phyloP scores from a whole-genome alignment of 2,113 vertebrate species.

The Fukomys damarensis region DNA sequence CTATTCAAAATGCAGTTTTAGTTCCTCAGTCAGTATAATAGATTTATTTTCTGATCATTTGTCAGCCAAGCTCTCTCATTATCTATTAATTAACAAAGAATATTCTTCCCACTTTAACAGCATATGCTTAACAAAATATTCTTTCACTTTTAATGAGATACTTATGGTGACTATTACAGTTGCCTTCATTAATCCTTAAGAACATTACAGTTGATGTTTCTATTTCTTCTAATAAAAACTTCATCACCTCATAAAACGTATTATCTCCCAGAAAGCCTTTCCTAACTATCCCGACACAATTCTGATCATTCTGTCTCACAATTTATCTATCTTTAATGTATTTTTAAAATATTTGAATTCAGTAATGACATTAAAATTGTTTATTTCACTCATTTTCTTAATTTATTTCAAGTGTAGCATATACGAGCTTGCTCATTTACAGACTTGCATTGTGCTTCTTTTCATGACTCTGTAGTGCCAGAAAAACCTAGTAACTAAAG shows the following conservation, averaged over 20 bases:
- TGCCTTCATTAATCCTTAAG: constrained; percentile 36
- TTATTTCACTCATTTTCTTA: constrained; percentile 52
- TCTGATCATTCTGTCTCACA: constrained; percentile 42
- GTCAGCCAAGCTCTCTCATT: constrained; percentile 40
- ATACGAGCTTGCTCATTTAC: not conserved
- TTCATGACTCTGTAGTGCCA: not conserved
- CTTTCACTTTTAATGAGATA: not conserved
- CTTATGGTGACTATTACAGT: not conserved
- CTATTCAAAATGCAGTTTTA: constrained; percentile 55
- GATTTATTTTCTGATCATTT: constrained; percentile 33
- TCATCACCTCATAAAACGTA: not conserved
- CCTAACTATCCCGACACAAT: not conserved
- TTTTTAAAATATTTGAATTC: constrained; percentile 42
- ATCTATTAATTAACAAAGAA: constrained; percentile 36
- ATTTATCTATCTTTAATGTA: constrained; percentile 15
- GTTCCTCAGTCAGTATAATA: constrained; percentile 44
- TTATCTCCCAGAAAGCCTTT: constrained; percentile 30
- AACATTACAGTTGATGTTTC: not conserved
- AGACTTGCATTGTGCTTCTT: not conserved
- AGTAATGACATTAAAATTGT: not conserved
- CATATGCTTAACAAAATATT: constrained; percentile 19
- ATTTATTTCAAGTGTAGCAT: not conserved
- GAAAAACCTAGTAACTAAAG: not conserved
- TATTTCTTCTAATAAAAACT: constrained; percentile 11
- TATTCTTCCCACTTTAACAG: constrained; percentile 32